Evolutionary conservation across 2,113 vertebrate species (phyloP), one percentile per base, ranked within the genome.

Genomic region (Tretioscincus oriximinensis): DNA sequence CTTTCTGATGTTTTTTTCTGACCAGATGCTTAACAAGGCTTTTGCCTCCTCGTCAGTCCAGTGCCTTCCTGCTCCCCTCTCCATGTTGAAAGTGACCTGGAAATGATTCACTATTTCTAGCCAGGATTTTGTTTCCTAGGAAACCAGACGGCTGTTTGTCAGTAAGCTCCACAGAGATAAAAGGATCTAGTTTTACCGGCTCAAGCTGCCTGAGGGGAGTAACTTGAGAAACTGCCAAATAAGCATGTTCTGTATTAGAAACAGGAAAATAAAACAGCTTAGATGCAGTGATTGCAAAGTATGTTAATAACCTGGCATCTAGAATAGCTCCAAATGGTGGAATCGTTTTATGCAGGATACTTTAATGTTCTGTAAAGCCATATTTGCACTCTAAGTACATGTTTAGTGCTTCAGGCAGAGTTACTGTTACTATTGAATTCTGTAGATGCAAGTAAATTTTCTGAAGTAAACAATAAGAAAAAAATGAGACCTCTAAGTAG

Each of bases 81-180:
- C 96, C 97, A 96, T 97, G 94, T 97, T 96, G 94, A 95, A 96
- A 96, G 94, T 95, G 96, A 97, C 96, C 97, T 97, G 97, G 96
- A 98, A 97, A 96, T 96, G 95, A 95, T 97, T 96, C 94, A 91
- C 94, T 95, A 92, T 95, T 95, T 95, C 95, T 95, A 95, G 96
- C 96, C 94, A 94, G 95, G 95, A 94, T 94, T 96, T 93, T 91
- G 97, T 98, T 98, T 95, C 97, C 97, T 95, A 95, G 97, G 98
- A 96, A 98, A 98, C 98, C 95, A 97, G 96, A 94, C 92, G 95
- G 93, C 95, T 98, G 97, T 94, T 96, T 96, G 96, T 96, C 95
- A 96, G 90, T 90, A 94, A 95, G 95, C 94, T 94, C 93, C 92
- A 89, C 90, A 69, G 94, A 93, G 93, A 91, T 90, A 92, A 96